Evolutionary conservation across 1,140 invertebrate species (phyloP).

Genomic region (Drosophila ercepeae): DNA sequence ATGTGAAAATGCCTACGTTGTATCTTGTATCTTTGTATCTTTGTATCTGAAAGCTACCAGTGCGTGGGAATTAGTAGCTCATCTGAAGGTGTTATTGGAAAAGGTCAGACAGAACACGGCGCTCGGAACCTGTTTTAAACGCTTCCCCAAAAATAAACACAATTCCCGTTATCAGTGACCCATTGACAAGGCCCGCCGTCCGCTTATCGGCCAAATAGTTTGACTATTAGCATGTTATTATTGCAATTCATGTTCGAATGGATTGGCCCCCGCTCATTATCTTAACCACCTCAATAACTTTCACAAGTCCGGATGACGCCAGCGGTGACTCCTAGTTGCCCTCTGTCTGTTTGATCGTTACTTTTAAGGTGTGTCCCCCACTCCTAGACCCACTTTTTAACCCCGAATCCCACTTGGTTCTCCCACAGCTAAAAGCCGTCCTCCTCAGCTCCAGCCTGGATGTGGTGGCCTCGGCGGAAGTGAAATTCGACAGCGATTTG

Average conservation of each 20-base stretch:
- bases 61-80: slow-evolving; percentile 17
- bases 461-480: slow-evolving; percentile 90
- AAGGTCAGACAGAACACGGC: slow-evolving; percentile 29
- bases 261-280: slow-evolving; percentile 21
- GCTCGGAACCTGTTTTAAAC: slow-evolving; percentile 12
- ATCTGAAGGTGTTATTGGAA: slow-evolving; percentile 8
- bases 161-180: slow-evolving; percentile 17
- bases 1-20: slow-evolving; percentile 61
- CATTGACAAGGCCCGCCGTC: slow-evolving; percentile 3
- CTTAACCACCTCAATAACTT: slow-evolving; percentile 40
- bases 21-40: slow-evolving; percentile 39
- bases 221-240: slow-evolving; percentile 24
- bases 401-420: slow-evolving; percentile 1
- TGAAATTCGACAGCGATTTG: slow-evolving; percentile 95
- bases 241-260: slow-evolving; percentile 20
- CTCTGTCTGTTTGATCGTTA: slow-evolving; percentile 70
- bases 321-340: slow-evolving; percentile 49
- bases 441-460: slow-evolving; percentile 91
- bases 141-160: slow-evolving; percentile 3
- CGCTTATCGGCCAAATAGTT: slow-evolving; percentile 30
- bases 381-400: slow-evolving; percentile 13
- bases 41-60: slow-evolving; percentile 15
- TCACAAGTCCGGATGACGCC: slow-evolving; percentile 44
- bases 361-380: slow-evolving; percentile 61
- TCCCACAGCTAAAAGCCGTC: slow-evolving; percentile 93